A percentile compares a stretch with the other conserved stretches of the same genome.
phyloP scores from a whole-genome alignment of 2,797 vertebrate species.

The Poeciliopsis infans region DNA sequence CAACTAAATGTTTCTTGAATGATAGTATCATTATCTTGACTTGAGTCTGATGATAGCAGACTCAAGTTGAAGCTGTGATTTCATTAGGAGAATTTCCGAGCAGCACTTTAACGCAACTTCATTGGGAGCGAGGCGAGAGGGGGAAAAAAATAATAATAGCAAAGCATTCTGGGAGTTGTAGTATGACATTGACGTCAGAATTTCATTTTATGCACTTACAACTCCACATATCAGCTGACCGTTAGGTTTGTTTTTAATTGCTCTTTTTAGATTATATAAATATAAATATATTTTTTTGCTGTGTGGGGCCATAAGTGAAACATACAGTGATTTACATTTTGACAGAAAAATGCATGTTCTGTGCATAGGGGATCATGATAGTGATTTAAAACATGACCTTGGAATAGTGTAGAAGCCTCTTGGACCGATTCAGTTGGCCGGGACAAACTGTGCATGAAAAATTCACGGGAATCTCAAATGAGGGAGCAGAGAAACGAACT shows the following conservation, averaged over 20 bases:
- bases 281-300: too few relatives aligned
- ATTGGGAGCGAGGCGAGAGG: slow-evolving; percentile 24
- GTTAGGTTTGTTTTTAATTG: background rate
- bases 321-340: slow-evolving; percentile 2
- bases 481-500: slow-evolving; percentile 15
- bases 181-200: slow-evolving; percentile 60
- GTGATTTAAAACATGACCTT: slow-evolving; percentile 49
- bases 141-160: background rate
- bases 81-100: background rate
- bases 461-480: slow-evolving; percentile 51
- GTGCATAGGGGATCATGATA: background rate
- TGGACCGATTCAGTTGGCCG: slow-evolving; percentile 33
- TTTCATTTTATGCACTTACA: background rate
- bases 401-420: slow-evolving; percentile 13
- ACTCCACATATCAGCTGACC: background rate
- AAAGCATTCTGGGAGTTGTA: slow-evolving; percentile 80
- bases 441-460: slow-evolving; percentile 60
- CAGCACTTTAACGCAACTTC: slow-evolving; percentile 51
- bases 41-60: too few relatives aligned
- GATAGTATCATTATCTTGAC: too few relatives aligned
- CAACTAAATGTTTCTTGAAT: background rate
- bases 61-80: background rate
- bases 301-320: background rate
- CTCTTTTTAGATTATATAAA: background rate
- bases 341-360: background rate